phyloP scores from a whole-genome alignment of 2,797 vertebrate species.

The Dendrocincla fuliginosa region DNA sequence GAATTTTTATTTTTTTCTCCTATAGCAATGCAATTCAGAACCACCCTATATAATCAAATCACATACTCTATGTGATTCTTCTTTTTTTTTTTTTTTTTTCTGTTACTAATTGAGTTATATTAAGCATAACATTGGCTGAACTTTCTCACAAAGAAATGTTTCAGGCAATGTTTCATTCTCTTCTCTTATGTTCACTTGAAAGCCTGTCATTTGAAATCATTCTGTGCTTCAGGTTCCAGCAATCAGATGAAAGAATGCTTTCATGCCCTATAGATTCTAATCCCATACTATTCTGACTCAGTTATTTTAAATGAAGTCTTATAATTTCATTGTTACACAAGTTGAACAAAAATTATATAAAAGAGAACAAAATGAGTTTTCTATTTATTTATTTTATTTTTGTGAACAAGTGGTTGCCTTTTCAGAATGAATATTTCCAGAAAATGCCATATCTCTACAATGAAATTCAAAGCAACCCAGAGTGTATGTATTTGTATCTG shows the following conservation, averaged over 20 bases:
- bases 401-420: background rate
- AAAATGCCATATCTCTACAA: background rate
- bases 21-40: background rate
- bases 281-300: slow-evolving; percentile 4
- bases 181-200: slow-evolving; percentile 59
- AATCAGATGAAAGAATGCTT: slow-evolving; percentile 59
- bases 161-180: slow-evolving; percentile 37
- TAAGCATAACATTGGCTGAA: background rate
- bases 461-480: background rate
- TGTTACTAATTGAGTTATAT: slow-evolving; percentile 1
- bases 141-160: slow-evolving; percentile 32
- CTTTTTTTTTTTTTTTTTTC: background rate
- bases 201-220: slow-evolving; percentile 58
- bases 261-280: slow-evolving; percentile 47
- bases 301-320: slow-evolving; percentile 53
- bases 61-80: background rate
- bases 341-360: background rate
- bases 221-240: slow-evolving; percentile 56
- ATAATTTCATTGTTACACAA: slow-evolving; percentile 22
- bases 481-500: background rate
- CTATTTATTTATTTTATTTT: background rate
- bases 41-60: background rate
- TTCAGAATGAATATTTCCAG: background rate
- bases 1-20: background rate
- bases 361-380: background rate